Evolutionary conservation across 30 jellyfish, hydroid and myxozoan genomes (phyloP), one percentile per base, ranked within the genome.

Genomic region (Catostylus mosaicus): DNA sequence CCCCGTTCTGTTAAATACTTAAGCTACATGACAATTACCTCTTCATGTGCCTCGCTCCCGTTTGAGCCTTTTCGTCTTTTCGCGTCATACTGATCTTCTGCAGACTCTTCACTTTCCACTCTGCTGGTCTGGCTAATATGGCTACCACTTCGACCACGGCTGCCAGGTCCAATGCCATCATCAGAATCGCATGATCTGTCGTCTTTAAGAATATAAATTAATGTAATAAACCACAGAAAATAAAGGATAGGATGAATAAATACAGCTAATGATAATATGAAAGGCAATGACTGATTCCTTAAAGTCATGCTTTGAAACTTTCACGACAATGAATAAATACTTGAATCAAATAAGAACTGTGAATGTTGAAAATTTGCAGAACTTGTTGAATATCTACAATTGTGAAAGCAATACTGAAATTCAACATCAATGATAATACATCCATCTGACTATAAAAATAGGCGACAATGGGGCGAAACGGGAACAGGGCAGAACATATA

Each of bases 161-260:
- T 36, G 12, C 84, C 84, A 26, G 56, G 54, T 16, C 86, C 86
- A 36, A 50, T 30, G 73, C 92, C 60, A 45, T 82, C 92, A 45
- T 82, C 92, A 7, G 92, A 82, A 40, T 82, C 92, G 35, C 85
- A 69, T 36, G 92, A 82, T 32, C 65, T 56, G 6, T 82, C 92
- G 52, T 82, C 92, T 82, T 45, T 11, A 80, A 67, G 35, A 31
- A 26, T 22, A 18, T 27, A 37, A 26, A 29, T 6, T 1, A 30
- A 31, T 30, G 26, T 51, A 9, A 57, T 27, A 3, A 40, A 4
- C 35, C 30, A 77, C 8, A 60, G 30, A 37, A 74, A 0, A 14
- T 27, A 51, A 9, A 74, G 85, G 24, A 54, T 14, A n/a, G 73
- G 73, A 45, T 74, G 66, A 0, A 72, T 29, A 54, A 22, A 30